Evolutionary conservation across 2,797 vertebrate genomes (phyloP), one percentile per base, ranked within the genome.

Genomic region (Crypturellus tataupa): DNA sequence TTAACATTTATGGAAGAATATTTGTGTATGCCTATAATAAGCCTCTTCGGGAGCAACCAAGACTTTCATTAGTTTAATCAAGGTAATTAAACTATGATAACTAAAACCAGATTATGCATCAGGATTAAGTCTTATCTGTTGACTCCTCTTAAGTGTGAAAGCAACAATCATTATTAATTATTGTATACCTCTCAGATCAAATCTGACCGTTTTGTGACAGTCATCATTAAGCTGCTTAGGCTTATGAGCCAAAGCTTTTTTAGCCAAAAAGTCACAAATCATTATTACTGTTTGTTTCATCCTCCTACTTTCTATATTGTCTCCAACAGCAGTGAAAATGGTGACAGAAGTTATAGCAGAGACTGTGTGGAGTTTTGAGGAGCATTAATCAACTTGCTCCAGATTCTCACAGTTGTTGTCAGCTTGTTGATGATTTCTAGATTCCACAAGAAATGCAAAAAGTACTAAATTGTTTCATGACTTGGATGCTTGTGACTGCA

Each of bases 181-280:
- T 29, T 81, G 59, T 51, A 72, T 89, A 83, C 6, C 82, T 76
- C 59, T 79, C 73, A 90, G 73, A 72, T 29, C 65, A 86, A 76
- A 72, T 65, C 72, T 55, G 51, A 92, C 80, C 79, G 65, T 75
- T 93, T 78, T 56, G 79, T 91, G 85, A 76, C 80, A 80, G 80
- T 65, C 77, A 79, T 3, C 70, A 62, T 83, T 94, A 96, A 96
- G 91, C 89, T 94, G 46, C 73, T 95, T 94, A 95, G 40, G 33
- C 16, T 89, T 87, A 25, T 10, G 80, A 94, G 39, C 62, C 59
- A 91, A 84, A 86, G 85, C 72, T 85, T 75, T 94, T 59, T 55
- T 51, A 93, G 51, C 71, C 75, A 44, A 2, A 89, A 92, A 95
- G 55, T 77, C 87, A 84, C 77, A 85, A 93, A 93, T 89, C 87